Evolutionary conservation across 1,140 invertebrate species (phyloP), one percentile per base, ranked within the genome.

Genomic region (Maconellicoccus hirsutus): DNA sequence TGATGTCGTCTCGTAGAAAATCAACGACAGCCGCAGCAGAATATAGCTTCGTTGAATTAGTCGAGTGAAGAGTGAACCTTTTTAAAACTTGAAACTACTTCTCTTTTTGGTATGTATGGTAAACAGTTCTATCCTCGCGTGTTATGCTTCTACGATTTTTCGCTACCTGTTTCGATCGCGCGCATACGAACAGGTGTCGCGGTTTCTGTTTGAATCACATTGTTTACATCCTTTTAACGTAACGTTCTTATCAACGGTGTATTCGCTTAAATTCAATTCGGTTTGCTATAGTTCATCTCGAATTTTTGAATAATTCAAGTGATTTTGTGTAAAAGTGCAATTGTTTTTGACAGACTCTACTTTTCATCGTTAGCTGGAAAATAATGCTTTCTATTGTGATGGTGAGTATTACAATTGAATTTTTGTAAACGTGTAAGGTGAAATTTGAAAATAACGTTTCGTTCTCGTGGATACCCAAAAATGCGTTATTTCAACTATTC

Each of bases 61-160:
- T 52, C 10, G 42, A 52, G n/a, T 52, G 42, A 52, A 52, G n/a
- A n/a, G n/a, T n/a, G n/a, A n/a, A n/a, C 42, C 42, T 52, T 52
- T 52, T 52, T 52, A 52, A 52, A 52, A 52, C 42, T 52, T 52
- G 42, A 52, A 52, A 52, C 42, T 52, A 52, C 42, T 52, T 52
- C 42, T 52, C 42, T 52, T 52, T n/a, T 52, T 52, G 42, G 42
- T 8, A 52, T 16, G 12, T 52, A 52, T 16, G 12, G 42, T 19
- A 19, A 52, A 52, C 42, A 19, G 42, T 52, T 52, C 42, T 52
- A 14, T 52, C 42, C n/a, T 16, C 42, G 6, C n/a, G 42, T 52
- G 42, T 52, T 52, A 16, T 8, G 42, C n/a, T 52, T 52, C 42
- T 52, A 52, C 42, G 6, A 16, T 16, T 52, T 33, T 33, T 33